Base-by-base conservation (phyloP, 1,140 invertebrate species). In the Oedothorax gibbosus region DNA sequence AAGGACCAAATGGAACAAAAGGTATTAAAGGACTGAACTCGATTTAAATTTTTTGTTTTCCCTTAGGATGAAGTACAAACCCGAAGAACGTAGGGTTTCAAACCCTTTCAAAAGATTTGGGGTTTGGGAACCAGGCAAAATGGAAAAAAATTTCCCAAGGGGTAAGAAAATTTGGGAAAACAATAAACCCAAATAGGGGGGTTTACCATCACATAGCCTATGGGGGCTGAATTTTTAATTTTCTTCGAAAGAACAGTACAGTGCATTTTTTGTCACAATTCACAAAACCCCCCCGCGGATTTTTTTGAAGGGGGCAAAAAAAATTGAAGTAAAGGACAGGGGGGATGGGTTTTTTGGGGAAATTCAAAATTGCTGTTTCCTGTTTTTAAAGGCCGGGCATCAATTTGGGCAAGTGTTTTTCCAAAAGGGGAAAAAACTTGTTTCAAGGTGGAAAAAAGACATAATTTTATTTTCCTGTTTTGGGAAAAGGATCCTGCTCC, bases 381-480 rank as follows among this genome's bases (percentile, higher is more conserved):
- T 79, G 50, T 79, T 60, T 21, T 54, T 68, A 56, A 79, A 54
- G n/a, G 7, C 62, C 11, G 75, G 77, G 9, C 77, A 79, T 68
- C 8, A 11, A 66, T 0, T 68, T 35, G 2, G 35, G 7, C n/a
- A 53, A 21, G 53, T 12, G 54, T 11, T 68, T 10, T 56, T 53
- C 54, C 7, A 62, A 35, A n/a, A n/a, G n/a, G 15, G 64, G 20
- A 79, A n/a, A n/a, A n/a, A n/a, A 12, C 57, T 62, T 18, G 62
- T 51, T 78, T 7, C 50, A 51, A 12, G 21, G 35, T 73, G 71
- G 49, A 7, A 73, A n/a, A 53, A 56, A 11, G 21, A 56, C 35
- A 73, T 73, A 11, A 10, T n/a, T n/a, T n/a, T 56, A 9, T 20
- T 2, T 7, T 73, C 14, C 7, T 73, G 71, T 73, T 0, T 14